phyloP scores from a whole-genome alignment of 2,888 invertebrate species.

The Helobdella robusta region DNA sequence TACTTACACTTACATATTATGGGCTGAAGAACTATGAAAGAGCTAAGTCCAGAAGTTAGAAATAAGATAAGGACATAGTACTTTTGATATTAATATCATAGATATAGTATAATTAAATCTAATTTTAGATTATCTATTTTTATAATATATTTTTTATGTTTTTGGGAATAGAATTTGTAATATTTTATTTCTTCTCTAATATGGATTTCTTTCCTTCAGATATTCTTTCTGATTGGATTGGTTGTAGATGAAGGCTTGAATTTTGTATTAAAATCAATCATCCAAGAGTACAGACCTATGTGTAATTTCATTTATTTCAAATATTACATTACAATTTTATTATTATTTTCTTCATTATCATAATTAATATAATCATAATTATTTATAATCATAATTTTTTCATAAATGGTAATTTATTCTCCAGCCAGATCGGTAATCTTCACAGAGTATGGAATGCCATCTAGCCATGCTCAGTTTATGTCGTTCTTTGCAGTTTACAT shows the following conservation, averaged over 20 bases:
- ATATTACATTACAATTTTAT: neutral
- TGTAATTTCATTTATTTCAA: conserved; percentile 33
- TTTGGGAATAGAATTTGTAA: neutral
- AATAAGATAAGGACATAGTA: too few relatives aligned
- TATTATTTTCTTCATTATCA: neutral
- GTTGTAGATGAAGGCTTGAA: conserved; percentile 69
- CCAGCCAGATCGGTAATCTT: conserved; percentile 49
- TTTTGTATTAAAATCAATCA: conserved; percentile 68
- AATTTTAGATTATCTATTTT: neutral
- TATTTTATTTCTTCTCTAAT: neutral
- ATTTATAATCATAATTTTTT: neutral
- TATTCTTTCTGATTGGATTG: conserved; percentile 71
- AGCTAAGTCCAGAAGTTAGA: too few relatives aligned
- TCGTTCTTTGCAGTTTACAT: conserved; percentile 81
- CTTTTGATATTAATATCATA: neutral
- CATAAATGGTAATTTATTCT: neutral
- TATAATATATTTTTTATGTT: neutral
- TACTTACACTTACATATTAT: neutral
- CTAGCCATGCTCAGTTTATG: conserved; percentile 79
- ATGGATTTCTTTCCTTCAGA: conserved; percentile 55
- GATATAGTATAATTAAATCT: neutral
- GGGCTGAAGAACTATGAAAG: too few relatives aligned
- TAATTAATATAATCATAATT: neutral
- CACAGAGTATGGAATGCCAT: conserved; percentile 64
- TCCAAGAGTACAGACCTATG: conserved; percentile 68